These are phyloP conservation scores for Cyphomyrus plagiostoma DNA, from an alignment of 2,113 vertebrate species.

Conservation along the genomic window DNA sequence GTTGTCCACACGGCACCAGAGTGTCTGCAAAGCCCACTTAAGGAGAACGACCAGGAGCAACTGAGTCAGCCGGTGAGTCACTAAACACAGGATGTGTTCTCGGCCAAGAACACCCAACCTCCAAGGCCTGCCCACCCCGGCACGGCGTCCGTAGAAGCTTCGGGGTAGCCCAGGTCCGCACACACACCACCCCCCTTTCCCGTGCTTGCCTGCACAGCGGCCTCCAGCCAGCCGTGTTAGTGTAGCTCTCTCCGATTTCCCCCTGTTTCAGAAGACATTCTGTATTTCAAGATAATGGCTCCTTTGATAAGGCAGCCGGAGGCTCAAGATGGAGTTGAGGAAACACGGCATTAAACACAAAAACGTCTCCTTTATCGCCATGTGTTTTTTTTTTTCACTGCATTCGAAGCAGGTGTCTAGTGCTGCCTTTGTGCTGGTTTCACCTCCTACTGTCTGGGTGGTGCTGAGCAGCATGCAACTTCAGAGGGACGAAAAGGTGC, in stretches of 20 bases:
- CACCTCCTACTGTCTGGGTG: not conserved
- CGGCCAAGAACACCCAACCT: not conserved
- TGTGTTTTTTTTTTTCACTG: not conserved
- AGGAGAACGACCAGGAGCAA: not conserved
- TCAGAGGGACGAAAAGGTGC: not conserved
- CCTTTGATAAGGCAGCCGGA: not conserved
- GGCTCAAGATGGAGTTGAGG: not conserved
- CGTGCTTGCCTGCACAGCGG: not conserved
- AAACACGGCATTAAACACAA: not conserved
- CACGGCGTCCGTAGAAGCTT: not conserved
- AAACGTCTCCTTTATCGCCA: not conserved
- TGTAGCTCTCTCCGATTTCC: not conserved
- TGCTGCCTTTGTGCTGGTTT: not conserved
- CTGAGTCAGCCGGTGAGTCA: slow-evolving; percentile 9
- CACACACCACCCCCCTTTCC: not conserved
- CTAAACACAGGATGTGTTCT: not conserved
- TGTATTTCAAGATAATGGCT: not conserved
- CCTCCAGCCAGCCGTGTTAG: not conserved
- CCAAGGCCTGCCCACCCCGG: not conserved
- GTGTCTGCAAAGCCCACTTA: not conserved
- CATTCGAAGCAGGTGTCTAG: not conserved
- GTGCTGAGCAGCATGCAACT: not conserved
- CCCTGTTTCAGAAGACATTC: not conserved
- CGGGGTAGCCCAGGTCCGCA: not conserved
- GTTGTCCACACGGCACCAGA: not conserved